phyloP scores from a whole-genome alignment of 2,797 vertebrate genomes.

The Apodemus agrarius region DNA sequence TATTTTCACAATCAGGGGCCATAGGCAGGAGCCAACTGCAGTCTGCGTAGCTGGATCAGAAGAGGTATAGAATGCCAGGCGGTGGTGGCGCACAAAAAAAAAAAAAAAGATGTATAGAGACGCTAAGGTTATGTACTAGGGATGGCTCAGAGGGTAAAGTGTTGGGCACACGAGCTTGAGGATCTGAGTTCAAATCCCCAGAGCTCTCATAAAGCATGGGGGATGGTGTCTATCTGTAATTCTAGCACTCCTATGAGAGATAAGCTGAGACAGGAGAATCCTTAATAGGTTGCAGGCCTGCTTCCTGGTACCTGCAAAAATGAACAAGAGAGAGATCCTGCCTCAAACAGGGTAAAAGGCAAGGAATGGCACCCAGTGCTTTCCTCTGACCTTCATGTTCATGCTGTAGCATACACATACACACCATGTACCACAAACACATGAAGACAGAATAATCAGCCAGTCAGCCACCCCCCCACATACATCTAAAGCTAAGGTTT shows the following conservation, averaged over 20 bases:
- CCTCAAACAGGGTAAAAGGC: neutral
- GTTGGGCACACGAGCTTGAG: neutral
- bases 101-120: too few species aligned
- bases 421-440: neutral
- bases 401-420: neutral
- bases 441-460: neutral
- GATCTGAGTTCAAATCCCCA: neutral
- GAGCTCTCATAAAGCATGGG: neutral
- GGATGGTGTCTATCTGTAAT: neutral
- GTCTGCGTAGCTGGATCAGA: too few species aligned
- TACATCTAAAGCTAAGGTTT: neutral
- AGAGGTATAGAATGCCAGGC: too few species aligned
- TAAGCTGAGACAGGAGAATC: too few species aligned
- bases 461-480: neutral
- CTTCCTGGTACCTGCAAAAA: neutral
- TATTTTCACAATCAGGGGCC: neutral
- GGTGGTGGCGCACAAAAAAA: too few species aligned
- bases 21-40: neutral
- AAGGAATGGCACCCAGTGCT: neutral
- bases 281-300: neutral
- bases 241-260: neutral
- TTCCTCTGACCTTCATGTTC: neutral
- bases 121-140: neutral
- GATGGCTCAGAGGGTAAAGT: neutral
- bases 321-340: neutral